Evolutionary conservation across 1,140 invertebrate species (phyloP), one percentile per base, ranked within the genome.

Genomic region (Eueides isabella): DNA sequence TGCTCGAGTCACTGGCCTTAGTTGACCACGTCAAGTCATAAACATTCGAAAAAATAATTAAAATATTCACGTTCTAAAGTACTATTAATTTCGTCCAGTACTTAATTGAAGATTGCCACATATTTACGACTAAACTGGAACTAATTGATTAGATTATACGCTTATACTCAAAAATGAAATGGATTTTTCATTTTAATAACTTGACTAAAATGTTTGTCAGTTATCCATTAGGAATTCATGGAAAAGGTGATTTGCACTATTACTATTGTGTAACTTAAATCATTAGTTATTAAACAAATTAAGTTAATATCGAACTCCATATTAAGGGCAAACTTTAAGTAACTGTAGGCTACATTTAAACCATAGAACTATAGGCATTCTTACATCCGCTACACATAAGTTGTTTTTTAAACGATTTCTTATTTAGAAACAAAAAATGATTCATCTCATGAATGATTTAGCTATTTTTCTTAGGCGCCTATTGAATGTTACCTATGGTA

Each of bases 1-100:
- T 81, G 68, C 67, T 72, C 71, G 79, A 86, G 88, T 90, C 85
- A 90, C 84, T 90, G 86, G 84, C 88, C 88, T 85, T 77, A 76
- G 70, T 66, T 75, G 72, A 76, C 78, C 70, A 80, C 74, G 68
- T 79, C 78, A 68, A 71, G 71, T 77, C 65, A 69, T 79, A 76
- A 79, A 79, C 75, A 71, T 76, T 76, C 55, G 79, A 76, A 71
- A 70, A 71, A 78, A 72, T 77, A 78, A 77, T 77, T 74, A 79
- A 76, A 70, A 76, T 74, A 69, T 72, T 77, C 71, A 63, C 71
- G 14, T 74, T 74, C 16, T 74, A 75, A 75, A 67, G 71, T 75
- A 75, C 41, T 67, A 72, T 67, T 71, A 64, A 75, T 71, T 75
- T 75, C 64, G 71, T 63, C 48, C 33, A 69, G 29, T 61, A 65